Evolutionary conservation across 92 coral and sea anemone species (phyloP).

Genomic region (Bergia sp.): DNA sequence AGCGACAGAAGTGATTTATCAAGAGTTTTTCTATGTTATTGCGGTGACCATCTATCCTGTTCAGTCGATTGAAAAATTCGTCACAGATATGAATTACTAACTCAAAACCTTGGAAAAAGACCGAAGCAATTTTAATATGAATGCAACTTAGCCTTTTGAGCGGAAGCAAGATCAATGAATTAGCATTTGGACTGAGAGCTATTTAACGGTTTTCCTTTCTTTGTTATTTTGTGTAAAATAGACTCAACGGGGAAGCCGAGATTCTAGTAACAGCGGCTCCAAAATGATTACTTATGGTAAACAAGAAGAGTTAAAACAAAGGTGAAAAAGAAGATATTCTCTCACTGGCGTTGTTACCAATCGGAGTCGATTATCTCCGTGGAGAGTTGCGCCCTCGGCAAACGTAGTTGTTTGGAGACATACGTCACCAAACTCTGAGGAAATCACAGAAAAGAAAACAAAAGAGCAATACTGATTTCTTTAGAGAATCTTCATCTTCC

Average conservation of each 20-base stretch:
- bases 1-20: neutral
- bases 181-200: slow-evolving; percentile 5
- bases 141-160: neutral
- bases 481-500: neutral
- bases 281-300: neutral
- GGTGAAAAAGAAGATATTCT: neutral
- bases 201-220: slow-evolving; percentile 4
- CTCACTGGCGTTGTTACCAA: neutral
- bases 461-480: neutral
- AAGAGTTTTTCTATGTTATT: no score
- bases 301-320: neutral
- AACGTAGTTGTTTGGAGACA: neutral
- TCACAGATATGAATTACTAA: neutral
- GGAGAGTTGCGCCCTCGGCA: neutral
- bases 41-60: neutral
- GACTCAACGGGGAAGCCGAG: slow-evolving; percentile 1
- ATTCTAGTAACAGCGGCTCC: neutral
- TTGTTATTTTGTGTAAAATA: slow-evolving; percentile 8
- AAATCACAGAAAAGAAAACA: neutral
- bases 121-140: neutral
- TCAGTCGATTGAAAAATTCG: neutral
- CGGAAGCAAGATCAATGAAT: neutral
- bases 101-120: neutral
- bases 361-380: slow-evolving; percentile 8
- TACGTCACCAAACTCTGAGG: slow-evolving; percentile 15